Evolutionary conservation across 2,797 vertebrate genomes (phyloP), one percentile per base, ranked within the genome.

Genomic region (Scomberomorus guttatus): DNA sequence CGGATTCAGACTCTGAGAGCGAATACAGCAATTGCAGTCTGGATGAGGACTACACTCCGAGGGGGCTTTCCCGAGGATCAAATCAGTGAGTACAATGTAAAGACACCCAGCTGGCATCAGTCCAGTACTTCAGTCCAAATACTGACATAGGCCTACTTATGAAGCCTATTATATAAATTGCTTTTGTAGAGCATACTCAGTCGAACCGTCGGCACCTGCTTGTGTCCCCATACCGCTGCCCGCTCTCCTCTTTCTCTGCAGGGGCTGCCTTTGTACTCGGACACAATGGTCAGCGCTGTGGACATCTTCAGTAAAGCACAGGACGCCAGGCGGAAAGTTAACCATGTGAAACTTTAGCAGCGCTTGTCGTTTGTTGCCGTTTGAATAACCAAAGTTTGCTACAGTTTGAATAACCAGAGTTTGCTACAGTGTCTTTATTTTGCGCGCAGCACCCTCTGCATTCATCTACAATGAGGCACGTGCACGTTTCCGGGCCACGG

Each of bases 21-120:
- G 77, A 81, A 4, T 29, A 1, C 57, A 66, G 76, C 44, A 3
- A 8, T 0, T n/a, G 71, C 72, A 50, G 72, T 3, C 37, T 68
- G 48, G 88, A 87, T 24, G 81, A 87, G 52, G 87, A 88, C 72
- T 81, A 78, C 57, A 51, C 12, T 9, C 87, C 87, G 39, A 24
- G 44, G 29, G 72, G 77, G 4, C 6, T 8, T 50, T 10, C 18
- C 59, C 71, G 44, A 1, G 83, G 70, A 64, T 52, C 88, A 17
- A 76, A 80, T 5, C 64, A 52, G 89, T 92, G 78, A 92, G 89
- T 90, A 60, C 1, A 13, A 42, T 42, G 39, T 2, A 34, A 27
- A 27, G 10, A 5, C 10, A 3, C 46, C 1, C 20, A 11, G 3
- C 1, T 62, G 59, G 64, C 42, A 12, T 20, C 51, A 11, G 3